phyloP scores from a whole-genome alignment of 1,140 invertebrate species.

The Helicoverpa zea region DNA sequence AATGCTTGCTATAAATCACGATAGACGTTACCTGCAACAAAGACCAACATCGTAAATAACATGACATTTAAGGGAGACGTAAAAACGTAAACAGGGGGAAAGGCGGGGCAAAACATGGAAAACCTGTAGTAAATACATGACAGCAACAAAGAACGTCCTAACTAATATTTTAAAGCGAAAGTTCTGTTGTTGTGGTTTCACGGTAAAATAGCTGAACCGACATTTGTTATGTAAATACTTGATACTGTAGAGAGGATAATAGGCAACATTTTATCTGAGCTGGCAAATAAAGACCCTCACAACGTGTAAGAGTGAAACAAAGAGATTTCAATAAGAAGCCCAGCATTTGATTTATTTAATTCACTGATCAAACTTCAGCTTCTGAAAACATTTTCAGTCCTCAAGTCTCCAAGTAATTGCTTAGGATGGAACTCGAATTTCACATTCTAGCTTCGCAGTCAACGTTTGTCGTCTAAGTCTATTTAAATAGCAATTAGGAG shows the following conservation, averaged over 20 bases:
- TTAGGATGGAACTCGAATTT: not conserved
- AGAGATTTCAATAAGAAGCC: no score
- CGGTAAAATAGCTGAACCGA: no score
- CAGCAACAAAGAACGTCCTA: no score
- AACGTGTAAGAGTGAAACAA: no score
- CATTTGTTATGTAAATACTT: no score
- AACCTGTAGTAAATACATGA: no score
- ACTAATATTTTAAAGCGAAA: no score
- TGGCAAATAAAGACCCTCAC: no score
- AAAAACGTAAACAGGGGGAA: slow-evolving; percentile 11
- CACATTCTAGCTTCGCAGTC: slow-evolving; percentile 11
- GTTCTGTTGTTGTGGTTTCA: no score
- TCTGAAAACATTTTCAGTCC: not conserved
- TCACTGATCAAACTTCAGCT: not conserved
- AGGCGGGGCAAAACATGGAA: not conserved
- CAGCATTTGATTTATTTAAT: not conserved
- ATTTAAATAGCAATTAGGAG: slow-evolving; percentile 35
- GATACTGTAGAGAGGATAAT: no score
- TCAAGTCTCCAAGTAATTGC: slow-evolving; percentile 26
- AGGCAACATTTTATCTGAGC: no score
- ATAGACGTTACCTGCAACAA: slow-evolving; percentile 42
- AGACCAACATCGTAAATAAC: slow-evolving; percentile 23
- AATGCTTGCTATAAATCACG: slow-evolving; percentile 10
- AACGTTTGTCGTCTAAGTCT: slow-evolving; percentile 4
- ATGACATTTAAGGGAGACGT: slow-evolving; percentile 9